These are phyloP conservation scores for Idaea aversata DNA, from an alignment of 2,888 invertebrate species.

Conservation along the genomic window DNA sequence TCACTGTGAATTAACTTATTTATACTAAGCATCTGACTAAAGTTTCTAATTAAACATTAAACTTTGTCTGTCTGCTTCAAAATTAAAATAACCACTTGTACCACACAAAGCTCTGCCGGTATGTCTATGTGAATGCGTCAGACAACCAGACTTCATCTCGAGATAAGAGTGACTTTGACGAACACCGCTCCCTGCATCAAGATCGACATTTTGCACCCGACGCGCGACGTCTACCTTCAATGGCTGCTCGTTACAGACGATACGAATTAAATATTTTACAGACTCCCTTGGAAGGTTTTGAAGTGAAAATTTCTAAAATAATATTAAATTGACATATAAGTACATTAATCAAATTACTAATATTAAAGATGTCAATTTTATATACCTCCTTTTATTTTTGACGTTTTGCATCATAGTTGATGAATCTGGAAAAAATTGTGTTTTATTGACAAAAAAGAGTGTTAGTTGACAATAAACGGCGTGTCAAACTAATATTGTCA, in stretches of 20 bases:
- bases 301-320: not conserved
- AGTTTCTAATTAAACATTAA: not conserved
- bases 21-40: not conserved
- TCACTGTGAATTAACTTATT: no score
- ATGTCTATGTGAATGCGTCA: slow-evolving; percentile 21
- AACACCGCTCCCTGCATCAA: slow-evolving; percentile 49
- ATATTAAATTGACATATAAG: not conserved
- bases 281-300: not conserved
- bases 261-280: not conserved
- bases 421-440: no score
- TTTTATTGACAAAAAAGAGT: not conserved
- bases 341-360: not conserved
- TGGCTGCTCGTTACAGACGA: slow-evolving; percentile 33
- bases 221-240: slow-evolving; percentile 29
- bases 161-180: slow-evolving; percentile 68
- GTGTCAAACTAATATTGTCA: not conserved
- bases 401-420: not conserved
- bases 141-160: slow-evolving; percentile 28
- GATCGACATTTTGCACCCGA: slow-evolving; percentile 54
- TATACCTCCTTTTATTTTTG: not conserved
- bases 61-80: not conserved
- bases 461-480: not conserved
- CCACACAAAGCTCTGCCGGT: slow-evolving; percentile 3
- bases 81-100: not conserved
- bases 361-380: not conserved